phyloP scores from a whole-genome alignment of 2,888 invertebrate species.

The Drosophila nr. perissopoda region DNA sequence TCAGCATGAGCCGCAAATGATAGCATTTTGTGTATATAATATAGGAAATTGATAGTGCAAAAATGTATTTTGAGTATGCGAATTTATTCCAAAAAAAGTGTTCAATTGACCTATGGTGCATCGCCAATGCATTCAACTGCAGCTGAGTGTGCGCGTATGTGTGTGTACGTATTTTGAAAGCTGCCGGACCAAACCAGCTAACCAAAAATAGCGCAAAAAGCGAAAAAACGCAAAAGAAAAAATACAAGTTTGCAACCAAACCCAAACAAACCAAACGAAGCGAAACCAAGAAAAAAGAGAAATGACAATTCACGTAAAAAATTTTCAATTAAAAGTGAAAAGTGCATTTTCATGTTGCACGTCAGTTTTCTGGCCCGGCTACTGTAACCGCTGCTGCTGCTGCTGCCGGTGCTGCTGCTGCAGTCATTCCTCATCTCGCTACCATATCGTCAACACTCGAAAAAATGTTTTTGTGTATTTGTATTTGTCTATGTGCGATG shows the following conservation, averaged over 20 bases:
- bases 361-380: slow-evolving; percentile 60
- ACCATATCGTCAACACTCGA: slow-evolving; percentile 26
- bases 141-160: background rate
- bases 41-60: background rate
- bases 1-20: background rate
- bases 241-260: slow-evolving; percentile 32
- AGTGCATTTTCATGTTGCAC: slow-evolving; percentile 81
- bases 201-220: slow-evolving; percentile 52
- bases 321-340: slow-evolving; percentile 79
- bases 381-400: slow-evolving; percentile 24
- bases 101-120: background rate
- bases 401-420: slow-evolving; percentile 5
- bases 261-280: slow-evolving; percentile 25
- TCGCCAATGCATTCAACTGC: slow-evolving; percentile 13
- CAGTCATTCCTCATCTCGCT: slow-evolving; percentile 32
- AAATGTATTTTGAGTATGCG: background rate
- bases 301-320: slow-evolving; percentile 74
- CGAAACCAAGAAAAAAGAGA: slow-evolving; percentile 48
- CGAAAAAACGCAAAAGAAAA: slow-evolving; percentile 5
- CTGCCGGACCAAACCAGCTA: slow-evolving; percentile 36
- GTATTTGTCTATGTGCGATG: slow-evolving; percentile 17
- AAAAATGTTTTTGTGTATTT: slow-evolving; percentile 29
- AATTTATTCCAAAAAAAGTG: background rate
- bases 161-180: slow-evolving; percentile 45
- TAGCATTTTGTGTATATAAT: background rate